Base-by-base conservation (phyloP, 2,888 invertebrate genomes). In the Lithophane socia region DNA sequence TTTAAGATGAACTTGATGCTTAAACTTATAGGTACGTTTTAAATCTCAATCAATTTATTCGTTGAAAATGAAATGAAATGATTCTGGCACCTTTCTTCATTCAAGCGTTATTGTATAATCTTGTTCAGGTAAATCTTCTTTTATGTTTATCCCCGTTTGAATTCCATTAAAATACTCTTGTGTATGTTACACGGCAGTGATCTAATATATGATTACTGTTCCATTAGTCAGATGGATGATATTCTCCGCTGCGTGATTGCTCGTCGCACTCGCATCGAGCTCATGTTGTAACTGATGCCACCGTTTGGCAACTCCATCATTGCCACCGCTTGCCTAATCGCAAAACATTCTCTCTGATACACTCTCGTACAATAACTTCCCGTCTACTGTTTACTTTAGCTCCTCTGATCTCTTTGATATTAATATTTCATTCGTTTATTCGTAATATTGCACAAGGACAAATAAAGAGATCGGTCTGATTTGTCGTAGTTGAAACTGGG, bases 271-370 rank as follows among this genome's bases (percentile, higher is more conserved):
- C 47, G 58, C 75, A 73, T 71, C 66, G 78, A 77, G 82, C 77
- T 54, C 70, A 37, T 88, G 85, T 76, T 76, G 87, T 79, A 82
- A 86, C 67, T 75, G 79, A 84, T 77, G 84, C 84, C 77, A 79
- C 77, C 61, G 77, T 80, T 87, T 77, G 88, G 82, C 85, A 88
- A 82, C 78, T 79, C 71, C 73, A 71, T 76, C 82, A 69, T 79
- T 74, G 80, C 84, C 82, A 68, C 71, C 60, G 63, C 73, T 86
- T 88, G 76, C 87, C 65, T 73, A 87, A 87, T 82, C 79, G 58
- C 68, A 67, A 75, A 73, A 75, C 84, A 66, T 78, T 78, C 82
- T 80, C 73, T 73, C 64, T 49, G 49, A 56, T 73, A 72, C 58
- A 64, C 58, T 78, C 68, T 65, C 64, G 13, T 66, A 69, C 64